Base-by-base conservation (phyloP, 2,113 vertebrate species). In the Bubo blakistoni region DNA sequence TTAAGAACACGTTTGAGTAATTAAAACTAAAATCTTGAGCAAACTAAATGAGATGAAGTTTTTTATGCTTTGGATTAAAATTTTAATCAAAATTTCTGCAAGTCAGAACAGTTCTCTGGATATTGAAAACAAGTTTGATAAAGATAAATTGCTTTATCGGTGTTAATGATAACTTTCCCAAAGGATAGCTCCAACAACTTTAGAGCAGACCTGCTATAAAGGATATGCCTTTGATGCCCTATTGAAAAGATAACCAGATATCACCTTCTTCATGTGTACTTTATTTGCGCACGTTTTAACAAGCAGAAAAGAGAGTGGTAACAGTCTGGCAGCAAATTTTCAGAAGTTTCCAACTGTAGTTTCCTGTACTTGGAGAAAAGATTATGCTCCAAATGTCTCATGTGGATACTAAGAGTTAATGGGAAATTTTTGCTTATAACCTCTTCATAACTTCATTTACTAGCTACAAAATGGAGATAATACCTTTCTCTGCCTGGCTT, bases 341-440 rank as follows among this genome's bases (percentile, higher is more conserved):
- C 49, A 42, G 36, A 76, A 63, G 29, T 46, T 69, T 90, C 49
- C 71, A 90, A 36, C 16, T 86, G 59, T 57, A 21, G 7, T 66
- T 91, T 86, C 30, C 34, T 26, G 10, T 81, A 57, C 40, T 86
- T 52, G 30, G 42, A 61, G 34, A 70, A 61, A 62, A 84, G 22
- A 57, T 10, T 71, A 21, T 66, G 46, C 42, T 91, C 46, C 26
- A 74, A 54, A 74, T 34, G n/a, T 88, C 72, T 92, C 52, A 36
- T 18, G 22, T 7, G 25, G 49, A 42, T 47, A 81, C 1, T 2
- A 11, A 46, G 32, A 5, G 0, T n/a, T 55, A 81, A 58, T 9
- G 25, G 29, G 62, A 67, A 88, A 15, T 14, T 57, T 77, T 86
- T 79, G 29, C 51, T 62, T 69, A 30, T 38, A 57, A 69, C 6